phyloP scores from a whole-genome alignment of 2,888 invertebrate genomes.

The Sphaerophoria rueppellii region DNA sequence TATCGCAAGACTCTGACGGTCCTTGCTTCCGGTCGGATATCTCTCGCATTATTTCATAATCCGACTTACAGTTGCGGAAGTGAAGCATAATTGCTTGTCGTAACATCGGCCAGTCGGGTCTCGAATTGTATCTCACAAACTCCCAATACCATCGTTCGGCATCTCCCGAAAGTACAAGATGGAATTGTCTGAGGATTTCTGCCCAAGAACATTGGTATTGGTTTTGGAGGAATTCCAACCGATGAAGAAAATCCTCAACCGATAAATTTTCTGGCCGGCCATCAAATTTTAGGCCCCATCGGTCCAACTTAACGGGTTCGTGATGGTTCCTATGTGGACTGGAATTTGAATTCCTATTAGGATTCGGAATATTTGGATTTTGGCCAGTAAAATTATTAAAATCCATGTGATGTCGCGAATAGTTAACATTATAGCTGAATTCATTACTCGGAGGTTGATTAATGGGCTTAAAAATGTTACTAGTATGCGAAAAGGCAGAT shows the following conservation, averaged over 20 bases:
- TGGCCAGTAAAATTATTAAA: too few relatives aligned
- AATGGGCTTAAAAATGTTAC: too few relatives aligned
- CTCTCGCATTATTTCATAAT: not conserved
- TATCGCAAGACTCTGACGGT: conserved; percentile 4
- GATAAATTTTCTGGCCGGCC: not conserved
- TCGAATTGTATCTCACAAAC: not conserved
- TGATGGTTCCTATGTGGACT: too few relatives aligned
- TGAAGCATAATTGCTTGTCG: not conserved
- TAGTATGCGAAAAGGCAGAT: too few relatives aligned
- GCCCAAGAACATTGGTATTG: not conserved
- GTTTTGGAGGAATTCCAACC: not conserved
- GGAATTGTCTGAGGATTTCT: not conserved
- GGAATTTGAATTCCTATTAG: too few relatives aligned
- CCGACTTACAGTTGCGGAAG: not conserved
- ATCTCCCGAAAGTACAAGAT: not conserved
- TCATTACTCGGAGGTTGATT: too few relatives aligned
- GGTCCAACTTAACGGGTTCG: too few relatives aligned
- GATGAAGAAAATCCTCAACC: not conserved
- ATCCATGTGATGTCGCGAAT: too few relatives aligned
- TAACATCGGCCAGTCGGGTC: not conserved
- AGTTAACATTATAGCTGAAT: too few relatives aligned
- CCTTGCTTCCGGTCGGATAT: not conserved
- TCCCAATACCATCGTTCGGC: not conserved
- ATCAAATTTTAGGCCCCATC: too few relatives aligned
- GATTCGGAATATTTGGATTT: too few relatives aligned